These are phyloP conservation scores for Drosophila albomicans DNA, from an alignment of 1,140 invertebrate genomes.

Conservation along the genomic window DNA sequence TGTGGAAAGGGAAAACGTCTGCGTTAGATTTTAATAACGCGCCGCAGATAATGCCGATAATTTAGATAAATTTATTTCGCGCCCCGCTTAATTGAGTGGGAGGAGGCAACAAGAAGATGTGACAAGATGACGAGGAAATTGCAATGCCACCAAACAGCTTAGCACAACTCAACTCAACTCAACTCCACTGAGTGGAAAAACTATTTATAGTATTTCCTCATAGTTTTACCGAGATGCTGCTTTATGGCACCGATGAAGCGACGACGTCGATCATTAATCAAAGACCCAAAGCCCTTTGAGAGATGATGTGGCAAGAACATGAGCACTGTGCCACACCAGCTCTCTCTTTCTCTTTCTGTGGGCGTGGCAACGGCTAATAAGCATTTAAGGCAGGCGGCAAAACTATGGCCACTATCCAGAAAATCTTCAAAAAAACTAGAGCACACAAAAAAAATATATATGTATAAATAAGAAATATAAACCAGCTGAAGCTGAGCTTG, in stretches of 20 bases:
- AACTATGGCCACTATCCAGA: not conserved
- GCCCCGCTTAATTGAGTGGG: conserved; percentile 71
- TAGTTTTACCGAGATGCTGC: conserved; percentile 41
- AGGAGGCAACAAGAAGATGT: not conserved
- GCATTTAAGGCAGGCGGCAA: conserved; percentile 14
- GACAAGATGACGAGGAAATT: conserved; percentile 32
- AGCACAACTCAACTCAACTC: not conserved
- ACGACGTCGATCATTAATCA: conserved; percentile 72
- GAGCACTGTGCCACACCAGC: not conserved
- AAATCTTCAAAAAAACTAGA: not conserved
- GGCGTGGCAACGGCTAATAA: conserved; percentile 36
- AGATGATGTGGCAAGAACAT: conserved; percentile 40
- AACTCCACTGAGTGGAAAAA: conserved; percentile 27
- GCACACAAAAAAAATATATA: no score
- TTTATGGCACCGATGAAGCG: conserved; percentile 70
- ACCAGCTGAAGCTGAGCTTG: no score
- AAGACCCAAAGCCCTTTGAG: conserved; percentile 58
- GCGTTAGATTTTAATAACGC: conserved; percentile 70
- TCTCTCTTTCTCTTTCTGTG: not conserved
- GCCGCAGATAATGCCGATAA: conserved; percentile 71
- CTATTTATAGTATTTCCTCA: conserved; percentile 22
- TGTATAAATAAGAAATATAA: no score
- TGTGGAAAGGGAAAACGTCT: conserved; percentile 22
- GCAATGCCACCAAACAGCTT: conserved; percentile 24
- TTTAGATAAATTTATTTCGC: conserved; percentile 79